Base-by-base conservation (phyloP, 2,113 vertebrate species). In the Camelus bactrianus region DNA sequence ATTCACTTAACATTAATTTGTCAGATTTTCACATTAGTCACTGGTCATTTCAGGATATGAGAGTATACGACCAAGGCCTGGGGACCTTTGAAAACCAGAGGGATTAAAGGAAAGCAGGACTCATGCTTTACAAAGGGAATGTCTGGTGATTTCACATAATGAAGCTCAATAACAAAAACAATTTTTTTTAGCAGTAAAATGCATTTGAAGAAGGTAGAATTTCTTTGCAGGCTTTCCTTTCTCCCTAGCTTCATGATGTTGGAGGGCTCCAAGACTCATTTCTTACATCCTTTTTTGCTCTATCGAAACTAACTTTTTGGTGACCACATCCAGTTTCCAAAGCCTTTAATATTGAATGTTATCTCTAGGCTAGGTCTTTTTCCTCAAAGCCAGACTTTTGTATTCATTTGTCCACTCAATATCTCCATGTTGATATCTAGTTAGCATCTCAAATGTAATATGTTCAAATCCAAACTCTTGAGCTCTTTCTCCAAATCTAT, bases 1-100 rank as follows among this genome's bases (percentile, higher is more conserved):
- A 77, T 32, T 32, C 6, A 86, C 20, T 81, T 86, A 94, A 94
- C 4, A 77, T 73, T 84, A 93, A 26, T 70, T 81, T 89, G 30
- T 65, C 24, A 90, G 15, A 75, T 56, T 85, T 85, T 85, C 50
- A 38, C 7, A 77, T 93, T 80, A 89, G 15, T 73, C 42, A 46
- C 14, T 93, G 19, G 38, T 84, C 62, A 93, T 72, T 94, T 80
- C 67, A 81, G 38, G 46, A 14, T 4, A 28, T 52, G 9, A n/a
- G 69, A 64, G 8, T 64, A 83, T 91, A 69, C 91, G 30, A 93
- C 22, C 26, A 89, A 94, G 5, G 20, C 2, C 54, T 91, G 6
- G 12, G 6, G 20, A 50, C 28, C 0, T 93, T 82, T 92, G 56
- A 73, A 80, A 89, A 89, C 13, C 50, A 77, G 70, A 81, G 17